These are phyloP conservation scores for Philopedon plagiatum DNA, from an alignment of 2,888 invertebrate genomes.

Conservation along the genomic window DNA sequence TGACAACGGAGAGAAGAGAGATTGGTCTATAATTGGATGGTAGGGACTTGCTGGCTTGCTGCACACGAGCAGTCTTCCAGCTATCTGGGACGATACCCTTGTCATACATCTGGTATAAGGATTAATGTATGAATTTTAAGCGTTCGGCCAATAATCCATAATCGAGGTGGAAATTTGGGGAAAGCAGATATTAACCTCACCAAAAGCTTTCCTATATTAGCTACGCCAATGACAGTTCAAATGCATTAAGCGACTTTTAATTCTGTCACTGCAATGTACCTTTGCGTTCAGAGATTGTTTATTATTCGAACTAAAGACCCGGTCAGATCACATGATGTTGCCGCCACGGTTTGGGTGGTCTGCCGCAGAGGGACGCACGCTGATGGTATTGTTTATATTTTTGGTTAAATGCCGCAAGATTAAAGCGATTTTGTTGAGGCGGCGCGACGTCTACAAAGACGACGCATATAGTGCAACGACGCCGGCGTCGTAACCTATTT, in stretches of 20 bases:
- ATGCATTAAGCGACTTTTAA: constrained; percentile 27
- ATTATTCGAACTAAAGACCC: constrained; percentile 45
- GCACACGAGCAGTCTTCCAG: too few species aligned
- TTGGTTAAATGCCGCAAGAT: constrained; percentile 44
- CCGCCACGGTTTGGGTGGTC: constrained; percentile 43
- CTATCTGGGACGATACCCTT: too few species aligned
- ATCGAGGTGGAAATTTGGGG: too few species aligned
- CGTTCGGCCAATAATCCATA: too few species aligned
- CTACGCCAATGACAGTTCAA: not conserved
- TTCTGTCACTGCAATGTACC: constrained; percentile 38
- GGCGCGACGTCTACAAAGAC: constrained; percentile 34
- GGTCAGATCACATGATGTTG: constrained; percentile 45
- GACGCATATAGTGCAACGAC: constrained; percentile 13
- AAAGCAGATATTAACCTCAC: too few species aligned
- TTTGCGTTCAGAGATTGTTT: constrained; percentile 40
- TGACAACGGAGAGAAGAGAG: too few species aligned
- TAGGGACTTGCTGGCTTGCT: too few species aligned
- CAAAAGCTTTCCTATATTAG: not conserved
- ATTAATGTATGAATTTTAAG: too few species aligned
- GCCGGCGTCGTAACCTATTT: constrained; percentile 26
- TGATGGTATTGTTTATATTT: constrained; percentile 37
- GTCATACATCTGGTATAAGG: too few species aligned
- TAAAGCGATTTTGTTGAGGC: constrained; percentile 35
- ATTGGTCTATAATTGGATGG: too few species aligned
- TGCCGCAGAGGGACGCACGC: constrained; percentile 1